Percentiles rank a stretch among this genome's conserved stretches.
Evolutionary conservation across 2,797 vertebrate species (phyloP).

Genomic region (Acipenser ruthenus): DNA sequence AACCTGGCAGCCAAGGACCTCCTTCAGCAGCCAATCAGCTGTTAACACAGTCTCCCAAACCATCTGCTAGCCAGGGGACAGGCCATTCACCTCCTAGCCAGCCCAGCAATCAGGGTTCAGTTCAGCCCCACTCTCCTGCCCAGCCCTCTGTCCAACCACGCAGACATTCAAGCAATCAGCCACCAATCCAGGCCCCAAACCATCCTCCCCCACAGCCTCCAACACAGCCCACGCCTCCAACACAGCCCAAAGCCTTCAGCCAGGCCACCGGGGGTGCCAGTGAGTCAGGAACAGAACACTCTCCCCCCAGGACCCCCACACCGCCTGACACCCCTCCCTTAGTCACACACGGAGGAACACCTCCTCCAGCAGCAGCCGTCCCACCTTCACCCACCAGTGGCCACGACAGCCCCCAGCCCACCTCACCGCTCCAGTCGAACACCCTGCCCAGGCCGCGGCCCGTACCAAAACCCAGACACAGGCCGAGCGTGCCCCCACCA

Average conservation of each 20-base stretch:
- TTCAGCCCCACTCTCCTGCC: conserved; percentile 28
- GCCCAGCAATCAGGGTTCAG: conserved; percentile 42
- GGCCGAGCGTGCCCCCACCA: conserved; percentile 82
- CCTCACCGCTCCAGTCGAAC: conserved; percentile 55
- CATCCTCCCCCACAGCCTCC: conserved; percentile 91
- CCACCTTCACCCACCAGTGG: conserved; percentile 9
- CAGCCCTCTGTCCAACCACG: conserved; percentile 62
- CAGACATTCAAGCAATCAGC: conserved; percentile 74
- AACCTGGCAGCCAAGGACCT: conserved; percentile 56
- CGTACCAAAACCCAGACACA: conserved; percentile 83
- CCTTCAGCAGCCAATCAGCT: conserved; percentile 53
- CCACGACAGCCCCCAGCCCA: conserved; percentile 41
- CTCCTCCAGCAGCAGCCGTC: no score
- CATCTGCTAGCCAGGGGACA: conserved; percentile 38
- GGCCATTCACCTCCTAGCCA: conserved; percentile 59
- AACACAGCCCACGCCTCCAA: conserved; percentile 49
- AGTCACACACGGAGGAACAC: no score
- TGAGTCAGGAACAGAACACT: conserved; percentile 53
- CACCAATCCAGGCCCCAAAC: conserved; percentile 80
- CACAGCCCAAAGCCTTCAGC: conserved; percentile 35
- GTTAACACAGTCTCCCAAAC: conserved; percentile 63
- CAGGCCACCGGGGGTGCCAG: conserved; percentile 26
- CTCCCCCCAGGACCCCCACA: conserved; percentile 73
- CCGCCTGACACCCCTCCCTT: conserved; percentile 79
- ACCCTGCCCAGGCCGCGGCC: conserved; percentile 77